phyloP scores from a whole-genome alignment of 2,888 invertebrate genomes.

The Xanthostigma xanthostigma region DNA sequence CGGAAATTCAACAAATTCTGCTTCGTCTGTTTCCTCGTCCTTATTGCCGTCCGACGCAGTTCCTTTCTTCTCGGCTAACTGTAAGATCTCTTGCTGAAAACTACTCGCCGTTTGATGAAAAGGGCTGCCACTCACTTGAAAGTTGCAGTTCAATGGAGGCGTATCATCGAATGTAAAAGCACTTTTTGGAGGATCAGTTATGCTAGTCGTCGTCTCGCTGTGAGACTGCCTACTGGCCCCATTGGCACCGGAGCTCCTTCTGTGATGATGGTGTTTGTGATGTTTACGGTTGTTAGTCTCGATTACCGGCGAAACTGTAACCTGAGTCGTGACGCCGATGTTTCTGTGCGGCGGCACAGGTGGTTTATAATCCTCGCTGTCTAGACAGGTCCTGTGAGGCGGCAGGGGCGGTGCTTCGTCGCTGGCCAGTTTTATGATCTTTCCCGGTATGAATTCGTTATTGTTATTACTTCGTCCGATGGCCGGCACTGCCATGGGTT shows the following conservation, averaged over 20 bases:
- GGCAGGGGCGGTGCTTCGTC: conserved; percentile 14
- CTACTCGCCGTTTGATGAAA: conserved; percentile 17
- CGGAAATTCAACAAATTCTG: conserved; percentile 42
- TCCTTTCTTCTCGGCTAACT: conserved; percentile 20
- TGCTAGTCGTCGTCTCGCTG: background rate
- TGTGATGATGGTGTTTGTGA: conserved; percentile 30
- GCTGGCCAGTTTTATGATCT: background rate
- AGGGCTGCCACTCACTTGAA: no score
- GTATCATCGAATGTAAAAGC: conserved; percentile 6
- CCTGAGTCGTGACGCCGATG: conserved; percentile 42
- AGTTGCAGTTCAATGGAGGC: background rate
- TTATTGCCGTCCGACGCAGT: conserved; percentile 31
- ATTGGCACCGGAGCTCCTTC: conserved; percentile 23
- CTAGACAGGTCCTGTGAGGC: conserved; percentile 26
- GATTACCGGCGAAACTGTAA: conserved; percentile 17
- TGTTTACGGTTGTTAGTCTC: conserved; percentile 17
- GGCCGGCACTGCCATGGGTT: no score
- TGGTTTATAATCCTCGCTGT: conserved; percentile 53
- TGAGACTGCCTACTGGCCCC: conserved; percentile 9
- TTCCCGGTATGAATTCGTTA: no score
- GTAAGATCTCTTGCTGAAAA: conserved; percentile 33
- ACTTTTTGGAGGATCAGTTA: conserved; percentile 1
- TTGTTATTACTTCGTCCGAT: no score
- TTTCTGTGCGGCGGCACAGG: conserved; percentile 81
- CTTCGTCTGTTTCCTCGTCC: conserved; percentile 33